Percentiles rank a stretch among this genome's conserved stretches.
Evolutionary conservation across 2,888 invertebrate genomes (phyloP).

Genomic region (Agrochola lychnidis): DNA sequence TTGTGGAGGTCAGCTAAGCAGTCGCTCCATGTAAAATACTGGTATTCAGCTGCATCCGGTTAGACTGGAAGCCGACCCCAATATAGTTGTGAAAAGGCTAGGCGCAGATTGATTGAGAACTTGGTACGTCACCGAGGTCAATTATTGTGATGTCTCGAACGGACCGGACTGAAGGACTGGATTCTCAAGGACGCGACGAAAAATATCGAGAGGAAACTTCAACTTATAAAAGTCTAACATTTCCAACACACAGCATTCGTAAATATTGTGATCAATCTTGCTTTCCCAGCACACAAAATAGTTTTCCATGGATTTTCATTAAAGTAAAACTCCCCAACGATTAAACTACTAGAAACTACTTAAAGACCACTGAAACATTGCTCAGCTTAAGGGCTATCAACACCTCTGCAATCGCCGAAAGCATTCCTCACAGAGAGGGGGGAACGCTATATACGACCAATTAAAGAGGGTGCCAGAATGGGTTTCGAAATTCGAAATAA

Average conservation of each 20-base stretch:
- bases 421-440: constrained; percentile 33
- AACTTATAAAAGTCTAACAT: neutral
- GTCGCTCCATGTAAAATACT: no score
- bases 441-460: constrained; percentile 48
- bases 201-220: neutral
- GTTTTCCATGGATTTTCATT: neutral
- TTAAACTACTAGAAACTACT: constrained; percentile 41
- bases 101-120: no score
- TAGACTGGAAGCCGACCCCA: no score
- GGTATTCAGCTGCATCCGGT: no score
- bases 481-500: constrained; percentile 49
- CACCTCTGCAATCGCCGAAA: constrained; percentile 41
- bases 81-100: no score
- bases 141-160: neutral
- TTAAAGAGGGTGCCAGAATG: constrained; percentile 51
- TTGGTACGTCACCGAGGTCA: neutral
- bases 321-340: neutral
- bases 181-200: neutral
- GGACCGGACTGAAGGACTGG: neutral
- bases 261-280: neutral
- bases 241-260: neutral
- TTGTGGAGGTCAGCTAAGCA: no score
- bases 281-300: neutral
- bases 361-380: constrained; percentile 43
- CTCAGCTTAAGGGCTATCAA: constrained; percentile 47